Conservation (phyloP, 2,888 invertebrate species). For the Pristionchus maxplancki region DNA sequence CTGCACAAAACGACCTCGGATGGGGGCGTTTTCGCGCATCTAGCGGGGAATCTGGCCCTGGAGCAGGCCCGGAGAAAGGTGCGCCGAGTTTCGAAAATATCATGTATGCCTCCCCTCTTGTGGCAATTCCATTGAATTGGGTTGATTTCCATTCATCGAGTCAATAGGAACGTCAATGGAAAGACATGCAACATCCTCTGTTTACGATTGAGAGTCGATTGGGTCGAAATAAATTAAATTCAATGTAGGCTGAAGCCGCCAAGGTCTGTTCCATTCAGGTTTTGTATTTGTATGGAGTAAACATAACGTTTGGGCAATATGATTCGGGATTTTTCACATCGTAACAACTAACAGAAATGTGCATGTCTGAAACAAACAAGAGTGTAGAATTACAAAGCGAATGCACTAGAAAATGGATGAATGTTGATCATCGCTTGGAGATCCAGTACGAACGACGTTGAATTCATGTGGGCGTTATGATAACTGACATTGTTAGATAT, state of each 20-base stretch:
- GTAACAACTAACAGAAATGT: neutral
- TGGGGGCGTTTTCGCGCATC: conserved; percentile 15
- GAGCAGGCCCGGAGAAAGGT: conserved; percentile 59
- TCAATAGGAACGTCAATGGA: no score
- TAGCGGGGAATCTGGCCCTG: conserved; percentile 54
- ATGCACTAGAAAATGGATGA: neutral
- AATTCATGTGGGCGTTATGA: no score
- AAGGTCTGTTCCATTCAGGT: neutral
- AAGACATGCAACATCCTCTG: no score
- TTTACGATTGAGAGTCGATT: no score
- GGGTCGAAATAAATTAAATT: neutral
- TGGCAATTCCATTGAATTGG: no score
- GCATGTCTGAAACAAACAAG: neutral
- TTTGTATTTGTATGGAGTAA: neutral
- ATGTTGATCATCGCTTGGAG: no score
- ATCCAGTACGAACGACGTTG: no score
- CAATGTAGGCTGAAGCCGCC: neutral
- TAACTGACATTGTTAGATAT: no score
- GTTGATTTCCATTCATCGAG: no score
- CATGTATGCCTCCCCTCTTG: no score
- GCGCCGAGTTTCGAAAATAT: no score
- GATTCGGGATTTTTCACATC: neutral
- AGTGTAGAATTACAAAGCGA: neutral
- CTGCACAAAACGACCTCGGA: conserved; percentile 50
- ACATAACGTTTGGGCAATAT: neutral